Evolutionary conservation across 2,888 invertebrate genomes (phyloP).

Genomic region (Polydrusus cervinus): DNA sequence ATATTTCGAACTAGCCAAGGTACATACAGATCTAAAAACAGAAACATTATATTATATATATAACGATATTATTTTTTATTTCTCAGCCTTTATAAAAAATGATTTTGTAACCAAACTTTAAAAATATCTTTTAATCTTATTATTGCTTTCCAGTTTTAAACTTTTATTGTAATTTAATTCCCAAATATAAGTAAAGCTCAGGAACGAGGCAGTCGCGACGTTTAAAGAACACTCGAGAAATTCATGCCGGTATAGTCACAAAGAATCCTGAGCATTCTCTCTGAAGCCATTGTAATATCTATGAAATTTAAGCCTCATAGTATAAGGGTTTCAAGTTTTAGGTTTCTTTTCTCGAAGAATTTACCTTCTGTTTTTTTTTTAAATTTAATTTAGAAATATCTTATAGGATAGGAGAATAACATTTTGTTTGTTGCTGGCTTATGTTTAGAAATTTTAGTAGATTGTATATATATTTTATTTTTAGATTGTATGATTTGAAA

Average conservation of each 20-base stretch:
- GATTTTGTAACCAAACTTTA: background rate
- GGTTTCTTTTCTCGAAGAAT: slow-evolving; percentile 38
- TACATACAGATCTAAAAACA: too few species aligned
- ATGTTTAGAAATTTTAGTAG: too few species aligned
- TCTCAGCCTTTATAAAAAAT: background rate
- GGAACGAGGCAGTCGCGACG: slow-evolving; percentile 31
- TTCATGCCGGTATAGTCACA: slow-evolving; percentile 50
- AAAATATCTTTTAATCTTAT: slow-evolving; percentile 6
- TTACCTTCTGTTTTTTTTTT: slow-evolving; percentile 39
- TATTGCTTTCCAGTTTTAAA: background rate
- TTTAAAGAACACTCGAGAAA: slow-evolving; percentile 53
- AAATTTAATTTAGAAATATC: slow-evolving; percentile 13
- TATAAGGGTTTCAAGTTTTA: slow-evolving; percentile 32
- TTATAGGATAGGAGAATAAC: background rate
- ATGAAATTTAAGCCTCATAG: slow-evolving; percentile 49
- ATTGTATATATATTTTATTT: too few species aligned
- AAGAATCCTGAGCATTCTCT: slow-evolving; percentile 53
- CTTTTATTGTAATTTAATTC: slow-evolving; percentile 49
- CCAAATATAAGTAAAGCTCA: slow-evolving; percentile 48
- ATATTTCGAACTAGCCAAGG: too few species aligned
- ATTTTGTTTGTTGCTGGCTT: background rate
- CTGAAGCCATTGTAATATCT: slow-evolving; percentile 52
- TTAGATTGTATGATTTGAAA: too few species aligned
- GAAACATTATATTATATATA: too few species aligned
- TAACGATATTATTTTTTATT: background rate